Evolutionary conservation across 2,888 invertebrate species (phyloP).

Genomic region (Cyclophora albipunctata): DNA sequence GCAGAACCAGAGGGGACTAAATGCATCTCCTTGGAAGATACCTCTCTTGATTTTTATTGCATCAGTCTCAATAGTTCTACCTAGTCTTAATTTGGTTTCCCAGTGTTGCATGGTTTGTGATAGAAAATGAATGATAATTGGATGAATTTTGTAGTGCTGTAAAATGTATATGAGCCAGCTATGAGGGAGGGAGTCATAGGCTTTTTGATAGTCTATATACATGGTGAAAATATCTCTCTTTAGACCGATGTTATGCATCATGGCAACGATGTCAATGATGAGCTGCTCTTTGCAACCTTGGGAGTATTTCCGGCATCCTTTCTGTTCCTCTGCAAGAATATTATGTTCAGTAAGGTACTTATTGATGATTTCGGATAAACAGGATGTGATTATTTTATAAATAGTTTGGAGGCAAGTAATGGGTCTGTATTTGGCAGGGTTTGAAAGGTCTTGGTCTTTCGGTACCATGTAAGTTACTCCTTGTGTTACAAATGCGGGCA

Average conservation of each 20-base stretch:
- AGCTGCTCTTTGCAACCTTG: slow-evolving; percentile 9
- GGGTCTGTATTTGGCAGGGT: slow-evolving; percentile 22
- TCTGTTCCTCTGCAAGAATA: slow-evolving; percentile 19
- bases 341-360: slow-evolving; percentile 11
- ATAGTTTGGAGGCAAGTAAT: slow-evolving; percentile 25
- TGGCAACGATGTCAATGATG: neutral
- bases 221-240: slow-evolving; percentile 11
- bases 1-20: too few relatives aligned
- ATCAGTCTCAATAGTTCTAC: slow-evolving; percentile 2
- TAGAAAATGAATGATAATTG: slow-evolving; percentile 3
- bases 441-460: slow-evolving; percentile 11
- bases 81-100: slow-evolving; percentile 8
- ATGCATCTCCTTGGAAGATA: slow-evolving; percentile 2
- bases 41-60: slow-evolving; percentile 12
- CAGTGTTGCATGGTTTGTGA: slow-evolving; percentile 6
- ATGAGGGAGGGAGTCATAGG: slow-evolving; percentile 22
- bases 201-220: slow-evolving; percentile 22
- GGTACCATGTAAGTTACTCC: slow-evolving; percentile 19
- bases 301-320: slow-evolving; percentile 14
- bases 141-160: slow-evolving; percentile 15
- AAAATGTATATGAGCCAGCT: neutral
- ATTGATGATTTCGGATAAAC: slow-evolving; percentile 15
- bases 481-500: slow-evolving; percentile 11
- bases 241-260: slow-evolving; percentile 17
- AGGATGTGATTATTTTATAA: slow-evolving; percentile 20